These are phyloP conservation scores for Boulengeromyrus knoepffleri DNA, from an alignment of 2,113 vertebrate species.

Conservation along the genomic window DNA sequence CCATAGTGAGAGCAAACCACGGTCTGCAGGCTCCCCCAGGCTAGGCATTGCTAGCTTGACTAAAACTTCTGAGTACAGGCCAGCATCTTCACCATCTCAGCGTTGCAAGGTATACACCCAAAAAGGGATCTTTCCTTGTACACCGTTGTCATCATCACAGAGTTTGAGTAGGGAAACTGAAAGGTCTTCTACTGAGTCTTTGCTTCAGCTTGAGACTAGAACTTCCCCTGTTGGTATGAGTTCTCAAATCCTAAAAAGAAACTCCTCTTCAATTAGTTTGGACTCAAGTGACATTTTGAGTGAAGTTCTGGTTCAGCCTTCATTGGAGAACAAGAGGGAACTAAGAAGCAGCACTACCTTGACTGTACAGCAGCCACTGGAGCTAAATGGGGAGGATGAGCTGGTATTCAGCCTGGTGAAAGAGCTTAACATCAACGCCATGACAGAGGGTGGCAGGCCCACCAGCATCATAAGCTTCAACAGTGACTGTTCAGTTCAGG, in stretches of 20 bases:
- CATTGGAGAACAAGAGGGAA: constrained; percentile 62
- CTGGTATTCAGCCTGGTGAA: constrained; percentile 93
- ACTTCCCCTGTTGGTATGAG: constrained; percentile 87
- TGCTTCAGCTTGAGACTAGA: constrained; percentile 68
- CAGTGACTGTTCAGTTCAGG: constrained; percentile 75
- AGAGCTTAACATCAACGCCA: constrained; percentile 83
- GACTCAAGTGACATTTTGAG: constrained; percentile 47
- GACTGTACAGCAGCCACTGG: constrained; percentile 87
- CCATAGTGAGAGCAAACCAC: constrained; percentile 74
- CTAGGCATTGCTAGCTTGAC: constrained; percentile 71
- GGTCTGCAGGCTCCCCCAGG: constrained; percentile 65
- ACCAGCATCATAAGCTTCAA: constrained; percentile 85
- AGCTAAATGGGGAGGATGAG: constrained; percentile 88
- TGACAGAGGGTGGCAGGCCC: constrained; percentile 67
- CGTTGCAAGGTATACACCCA: constrained; percentile 66
- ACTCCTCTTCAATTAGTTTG: constrained; percentile 44
- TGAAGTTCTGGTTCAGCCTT: constrained; percentile 37
- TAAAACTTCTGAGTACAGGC: constrained; percentile 68
- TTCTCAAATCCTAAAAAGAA: constrained; percentile 71
- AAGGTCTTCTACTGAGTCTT: constrained; percentile 51
- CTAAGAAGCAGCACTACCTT: constrained; percentile 83
- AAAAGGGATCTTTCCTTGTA: constrained; percentile 52
- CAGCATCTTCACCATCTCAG: constrained; percentile 61
- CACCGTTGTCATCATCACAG: constrained; percentile 39
- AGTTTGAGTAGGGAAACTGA: constrained; percentile 50